phyloP scores from a whole-genome alignment of 2,113 vertebrate species.

The Physeter macrocephalus region DNA sequence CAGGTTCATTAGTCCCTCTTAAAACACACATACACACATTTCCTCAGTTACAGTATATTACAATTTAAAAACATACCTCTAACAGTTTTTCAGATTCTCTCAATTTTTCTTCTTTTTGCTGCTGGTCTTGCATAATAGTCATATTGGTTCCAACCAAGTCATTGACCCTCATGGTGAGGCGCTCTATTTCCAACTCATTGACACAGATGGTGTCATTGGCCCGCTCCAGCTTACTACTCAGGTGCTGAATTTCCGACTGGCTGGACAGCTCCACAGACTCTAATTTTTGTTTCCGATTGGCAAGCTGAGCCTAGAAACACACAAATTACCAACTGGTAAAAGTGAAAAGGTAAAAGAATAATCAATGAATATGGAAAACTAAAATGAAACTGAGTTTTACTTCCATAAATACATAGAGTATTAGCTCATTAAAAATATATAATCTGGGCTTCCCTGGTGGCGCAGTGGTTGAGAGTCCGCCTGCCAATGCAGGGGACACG shows the following conservation, averaged over 20 bases:
- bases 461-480: no score
- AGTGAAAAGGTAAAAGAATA: slow-evolving; percentile 6
- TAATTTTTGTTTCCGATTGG: slow-evolving; percentile 77
- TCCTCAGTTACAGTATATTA: background rate
- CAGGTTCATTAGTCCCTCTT: background rate
- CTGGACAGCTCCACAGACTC: slow-evolving; percentile 84
- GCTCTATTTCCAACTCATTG: slow-evolving; percentile 88
- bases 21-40: background rate
- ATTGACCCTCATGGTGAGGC: slow-evolving; percentile 81
- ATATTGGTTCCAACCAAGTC: slow-evolving; percentile 76
- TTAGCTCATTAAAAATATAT: background rate
- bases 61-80: slow-evolving; percentile 77
- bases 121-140: slow-evolving; percentile 75
- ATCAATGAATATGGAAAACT: background rate
- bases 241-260: slow-evolving; percentile 83
- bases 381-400: slow-evolving; percentile 17
- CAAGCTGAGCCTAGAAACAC: slow-evolving; percentile 80
- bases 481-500: no score
- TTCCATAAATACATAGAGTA: background rate
- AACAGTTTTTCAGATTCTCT: slow-evolving; percentile 82
- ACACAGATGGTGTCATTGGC: slow-evolving; percentile 84
- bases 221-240: slow-evolving; percentile 84
- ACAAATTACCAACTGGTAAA: background rate
- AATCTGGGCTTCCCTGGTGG: no score
- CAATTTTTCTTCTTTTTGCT: slow-evolving; percentile 80